Evolutionary conservation across 2,113 vertebrate genomes (phyloP).

Genomic region (Catharus fuscescens): DNA sequence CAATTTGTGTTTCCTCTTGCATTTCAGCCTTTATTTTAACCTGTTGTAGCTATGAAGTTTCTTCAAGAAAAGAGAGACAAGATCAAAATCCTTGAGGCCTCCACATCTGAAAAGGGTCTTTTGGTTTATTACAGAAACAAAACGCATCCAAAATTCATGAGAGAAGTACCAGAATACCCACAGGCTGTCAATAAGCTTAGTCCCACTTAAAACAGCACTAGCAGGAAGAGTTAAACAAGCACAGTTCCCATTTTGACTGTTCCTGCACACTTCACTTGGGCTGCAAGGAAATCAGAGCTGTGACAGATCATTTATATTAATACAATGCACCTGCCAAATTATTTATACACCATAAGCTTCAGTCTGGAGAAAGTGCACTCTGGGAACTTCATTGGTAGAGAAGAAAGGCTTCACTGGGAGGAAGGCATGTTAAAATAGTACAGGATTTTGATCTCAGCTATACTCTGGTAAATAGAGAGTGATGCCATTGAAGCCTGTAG

Average conservation of each 20-base stretch:
- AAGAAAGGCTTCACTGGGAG: neutral
- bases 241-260: neutral
- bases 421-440: neutral
- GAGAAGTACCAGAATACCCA: neutral
- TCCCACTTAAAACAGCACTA: neutral
- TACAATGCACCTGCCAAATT: slow-evolving; percentile 49
- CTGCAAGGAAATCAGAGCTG: neutral
- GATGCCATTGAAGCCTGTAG: neutral
- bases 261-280: neutral
- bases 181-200: neutral
- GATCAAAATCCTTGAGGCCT: neutral
- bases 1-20: neutral
- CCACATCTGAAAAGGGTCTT: neutral
- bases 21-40: neutral
- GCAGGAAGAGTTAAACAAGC: neutral
- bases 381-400: neutral
- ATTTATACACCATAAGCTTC: slow-evolving; percentile 41
- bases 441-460: neutral
- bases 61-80: neutral
- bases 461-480: neutral
- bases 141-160: neutral
- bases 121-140: neutral
- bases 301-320: slow-evolving; percentile 56
- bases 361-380: neutral
- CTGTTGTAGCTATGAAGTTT: neutral